phyloP scores from a whole-genome alignment of 2,797 vertebrate genomes.

The Channallabes apus region DNA sequence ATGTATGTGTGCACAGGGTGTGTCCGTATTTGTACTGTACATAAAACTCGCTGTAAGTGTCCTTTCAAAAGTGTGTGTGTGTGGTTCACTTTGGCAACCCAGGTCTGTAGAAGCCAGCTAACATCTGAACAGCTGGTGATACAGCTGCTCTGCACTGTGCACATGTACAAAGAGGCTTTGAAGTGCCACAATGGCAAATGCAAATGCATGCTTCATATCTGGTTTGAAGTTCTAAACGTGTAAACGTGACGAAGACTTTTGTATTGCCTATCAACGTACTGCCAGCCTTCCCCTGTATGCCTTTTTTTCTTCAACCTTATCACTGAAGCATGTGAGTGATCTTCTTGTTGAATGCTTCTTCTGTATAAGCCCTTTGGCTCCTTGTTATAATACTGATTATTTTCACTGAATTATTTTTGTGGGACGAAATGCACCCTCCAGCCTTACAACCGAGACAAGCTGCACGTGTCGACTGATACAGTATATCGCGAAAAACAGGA shows the following conservation, averaged over 20 bases:
- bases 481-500: not conserved
- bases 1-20: not conserved
- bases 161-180: conserved; percentile 36
- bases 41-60: conserved; percentile 21
- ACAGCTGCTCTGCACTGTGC: conserved; percentile 22
- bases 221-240: conserved; percentile 29
- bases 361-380: not conserved
- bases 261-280: conserved; percentile 1
- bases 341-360: conserved; percentile 13
- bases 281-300: conserved; percentile 17
- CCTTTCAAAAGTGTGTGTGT: conserved; percentile 22
- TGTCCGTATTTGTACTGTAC: conserved; percentile 31
- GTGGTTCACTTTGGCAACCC: conserved; percentile 37
- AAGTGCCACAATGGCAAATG: conserved; percentile 31
- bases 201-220: conserved; percentile 42
- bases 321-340: conserved; percentile 43
- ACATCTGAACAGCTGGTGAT: conserved; percentile 25
- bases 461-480: conserved; percentile 17
- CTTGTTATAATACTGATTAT: conserved; percentile 12
- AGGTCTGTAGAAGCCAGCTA: conserved; percentile 13
- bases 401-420: conserved; percentile 8
- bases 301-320: conserved; percentile 37
- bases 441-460: conserved; percentile 48
- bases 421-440: conserved; percentile 44
- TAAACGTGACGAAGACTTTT: not conserved